Evolutionary conservation across 2,888 invertebrate genomes (phyloP), one percentile per base, ranked within the genome.

Genomic region (Caenorhabditis sp.): DNA sequence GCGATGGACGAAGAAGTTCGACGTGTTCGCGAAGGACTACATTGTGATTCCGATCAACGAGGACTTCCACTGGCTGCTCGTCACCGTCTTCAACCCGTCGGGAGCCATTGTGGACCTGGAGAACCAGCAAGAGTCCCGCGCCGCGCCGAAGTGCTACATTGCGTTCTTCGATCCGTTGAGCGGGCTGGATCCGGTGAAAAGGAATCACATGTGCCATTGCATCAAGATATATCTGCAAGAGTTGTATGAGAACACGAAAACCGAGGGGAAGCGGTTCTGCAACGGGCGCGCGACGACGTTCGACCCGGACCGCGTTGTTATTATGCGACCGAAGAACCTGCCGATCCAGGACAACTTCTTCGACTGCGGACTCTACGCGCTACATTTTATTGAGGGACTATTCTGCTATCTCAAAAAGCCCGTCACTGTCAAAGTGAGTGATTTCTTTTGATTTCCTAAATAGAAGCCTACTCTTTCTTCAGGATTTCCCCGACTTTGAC

Each of bases 321-420:
- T 56, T 0, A 30, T 66, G 3, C 46, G 62, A 2, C 83, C 83
- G 1, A 58, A 53, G n/a, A 68, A 74, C 41, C 17, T 73, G 80
- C 98, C 98, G n/a, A 96, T 97, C 89, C 99, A 99, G 91, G 94
- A 93, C 82, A 99, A 99, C 91, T 95, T 94, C 89, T 95, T 94
- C 41, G 99, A 99, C 90, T 99, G 99, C 90, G 99, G 99, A 0
- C 91, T 98, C 13, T 99, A 94, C 90, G 92, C 98, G 72, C 91
- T 99, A 62, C 96, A 98, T 90, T 99, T 96, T 91, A 95, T 95
- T 5, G 97, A 99, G 91, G 94, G 94, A 75, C 97, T 99, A 46
- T 62, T 80, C 48, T 72, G 71, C 26, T 41, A 35, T 2, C 27
- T 50, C 9, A 35, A 24, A 6, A 24, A 48, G 1, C 73, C 63